Evolutionary conservation across 2,888 invertebrate genomes (phyloP), one percentile per base, ranked within the genome.

Genomic region (Mesodorylaimus sp.): DNA sequence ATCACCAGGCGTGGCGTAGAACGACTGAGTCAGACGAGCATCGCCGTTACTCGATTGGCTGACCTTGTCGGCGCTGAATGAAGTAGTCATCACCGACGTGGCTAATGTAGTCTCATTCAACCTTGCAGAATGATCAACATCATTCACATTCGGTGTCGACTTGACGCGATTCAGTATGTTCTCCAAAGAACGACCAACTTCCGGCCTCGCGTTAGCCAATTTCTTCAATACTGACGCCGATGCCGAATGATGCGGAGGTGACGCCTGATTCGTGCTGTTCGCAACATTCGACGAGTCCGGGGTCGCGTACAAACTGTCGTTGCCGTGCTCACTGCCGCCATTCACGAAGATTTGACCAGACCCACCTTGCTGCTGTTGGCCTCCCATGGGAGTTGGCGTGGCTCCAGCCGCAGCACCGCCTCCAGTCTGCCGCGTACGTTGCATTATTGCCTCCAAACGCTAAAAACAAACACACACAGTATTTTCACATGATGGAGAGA

Each of bases 391-490:
- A n/a, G n/a, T n/a, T n/a, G n/a, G 32, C 10, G 32, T 32, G 32
- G 16, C 32, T 10, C 32, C 32, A 32, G 10, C 32, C 10, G 10
- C 32, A 16, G 10, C 32, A 16, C 32, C 32, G 32, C 10, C 32
- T 7, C 10, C 16, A 32, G 32, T 10, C 16, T 32, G 32, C 13
- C 44, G 44, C 13, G 44, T 43, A n/a, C 44, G 25, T 26, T 43
- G 44, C 44, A 43, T 43, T 13, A 43, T 43, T 26, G 44, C 44
- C 5, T 43, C 44, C 26, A 43, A 27, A 26, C 27, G 24, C 44
- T 43, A 27, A 32, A 32, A 32, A 21, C 16, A 32, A 16, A 32
- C 16, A 13, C 32, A 10, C 32, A 16, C 32, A 32, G 10, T 39
- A 13, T 7, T 21, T 13, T 7, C 21, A 32, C 10, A 32, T 10